Evolutionary conservation across 1,140 invertebrate species (phyloP).

Genomic region (Cyphomyrmex costatus): DNA sequence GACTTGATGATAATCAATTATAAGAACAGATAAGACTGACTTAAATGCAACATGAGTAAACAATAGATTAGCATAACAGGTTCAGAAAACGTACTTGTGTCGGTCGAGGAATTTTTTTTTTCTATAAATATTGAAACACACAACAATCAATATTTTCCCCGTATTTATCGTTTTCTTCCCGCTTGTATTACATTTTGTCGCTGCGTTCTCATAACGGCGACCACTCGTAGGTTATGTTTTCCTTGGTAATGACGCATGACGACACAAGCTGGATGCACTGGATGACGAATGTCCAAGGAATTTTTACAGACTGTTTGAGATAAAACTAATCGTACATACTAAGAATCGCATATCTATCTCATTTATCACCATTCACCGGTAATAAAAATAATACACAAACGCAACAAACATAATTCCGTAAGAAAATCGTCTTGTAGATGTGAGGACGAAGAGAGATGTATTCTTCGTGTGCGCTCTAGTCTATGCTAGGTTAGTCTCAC

Average conservation of each 20-base stretch:
- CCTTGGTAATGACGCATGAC: conserved; percentile 43
- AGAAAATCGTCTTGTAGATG: background rate
- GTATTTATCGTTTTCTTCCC: background rate
- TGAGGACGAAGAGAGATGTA: background rate
- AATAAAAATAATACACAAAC: background rate
- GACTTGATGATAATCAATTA: conserved; percentile 53
- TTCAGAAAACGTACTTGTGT: conserved; percentile 2
- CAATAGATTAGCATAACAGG: background rate
- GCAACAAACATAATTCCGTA: background rate
- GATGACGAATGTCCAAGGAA: conserved; percentile 2
- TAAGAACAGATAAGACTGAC: conserved; percentile 30
- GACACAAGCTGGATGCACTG: background rate
- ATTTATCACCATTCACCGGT: background rate
- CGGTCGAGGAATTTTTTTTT: background rate
- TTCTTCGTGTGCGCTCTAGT: background rate
- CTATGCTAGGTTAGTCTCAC: background rate
- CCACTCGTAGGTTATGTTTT: conserved; percentile 62
- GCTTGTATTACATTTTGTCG: conserved; percentile 18
- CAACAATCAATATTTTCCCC: background rate
- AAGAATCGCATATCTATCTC: background rate
- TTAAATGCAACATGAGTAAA: conserved; percentile 15
- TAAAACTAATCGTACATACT: background rate
- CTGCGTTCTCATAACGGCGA: background rate
- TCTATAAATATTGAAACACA: conserved; percentile 17
- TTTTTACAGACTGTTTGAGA: background rate